Base-by-base conservation (phyloP, 2,797 vertebrate genomes). In the Danio aesculapii region DNA sequence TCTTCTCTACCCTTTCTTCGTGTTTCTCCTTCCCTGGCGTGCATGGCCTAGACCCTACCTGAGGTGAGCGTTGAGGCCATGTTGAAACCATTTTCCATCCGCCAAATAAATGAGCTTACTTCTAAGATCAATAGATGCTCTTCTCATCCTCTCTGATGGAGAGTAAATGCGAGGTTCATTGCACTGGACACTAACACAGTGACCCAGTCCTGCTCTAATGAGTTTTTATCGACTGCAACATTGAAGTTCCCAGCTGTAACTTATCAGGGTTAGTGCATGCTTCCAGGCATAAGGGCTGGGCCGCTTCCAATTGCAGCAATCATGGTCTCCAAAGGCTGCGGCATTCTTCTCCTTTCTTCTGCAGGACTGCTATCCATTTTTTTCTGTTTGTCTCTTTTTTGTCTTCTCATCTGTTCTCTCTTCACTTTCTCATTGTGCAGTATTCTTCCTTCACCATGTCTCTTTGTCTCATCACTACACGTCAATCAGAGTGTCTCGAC, bases 161-260 rank as follows among this genome's bases (percentile, higher is more conserved):
- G 88, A 90, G 85, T 85, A 88, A 88, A 84, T 83, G 84, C 49
- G 69, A 83, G 69, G 67, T 81, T 88, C 86, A 90, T 89, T 88
- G 85, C 74, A 81, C 82, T 78, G 79, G 88, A 89, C 86, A 88
- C 81, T 86, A 68, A 76, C 64, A 68, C 79, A 68, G 90, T 92
- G 93, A 94, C 92, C 93, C 89, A 87, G 91, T 89, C 86, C 89
- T 91, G 90, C 89, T 90, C 88, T 95, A 95, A 95, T 94, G 93
- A 94, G 93, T 88, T 92, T 94, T 94, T 95, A 95, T 95, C 94
- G 94, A 95, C 94, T 93, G 52, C 86, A 92, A 90, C 87, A 91
- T 90, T 90, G 89, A 92, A 90, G 91, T 91, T 90, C 84, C 87
- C 90, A 88, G 88, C 92, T 91, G 91, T 87, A 94, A 94, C 93